Evolutionary conservation across 2,797 vertebrate species (phyloP).

Genomic region (Coccyzus lansbergi): DNA sequence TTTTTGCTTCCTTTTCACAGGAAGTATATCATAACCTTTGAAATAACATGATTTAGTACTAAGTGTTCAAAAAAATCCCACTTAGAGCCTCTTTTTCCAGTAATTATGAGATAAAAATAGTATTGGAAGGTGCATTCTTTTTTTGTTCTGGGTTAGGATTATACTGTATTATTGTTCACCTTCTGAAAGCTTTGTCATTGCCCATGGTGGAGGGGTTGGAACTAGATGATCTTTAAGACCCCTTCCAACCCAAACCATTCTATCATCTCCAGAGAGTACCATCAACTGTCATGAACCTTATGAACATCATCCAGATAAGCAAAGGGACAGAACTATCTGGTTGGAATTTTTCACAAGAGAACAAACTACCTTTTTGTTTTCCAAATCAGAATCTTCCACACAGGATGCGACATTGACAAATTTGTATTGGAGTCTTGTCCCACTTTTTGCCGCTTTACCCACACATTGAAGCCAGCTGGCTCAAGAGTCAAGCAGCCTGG

Average conservation of each 20-base stretch:
- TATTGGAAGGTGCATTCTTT: background rate
- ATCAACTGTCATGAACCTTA: background rate
- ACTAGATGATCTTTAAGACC: no score
- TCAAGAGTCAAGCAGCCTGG: conserved; percentile 13
- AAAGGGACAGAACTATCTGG: background rate
- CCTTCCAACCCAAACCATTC: no score
- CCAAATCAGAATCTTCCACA: background rate
- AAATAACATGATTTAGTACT: background rate
- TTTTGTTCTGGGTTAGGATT: background rate
- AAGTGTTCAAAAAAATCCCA: background rate
- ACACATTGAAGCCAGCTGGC: conserved; percentile 52
- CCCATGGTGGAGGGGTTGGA: no score
- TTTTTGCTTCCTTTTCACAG: background rate
- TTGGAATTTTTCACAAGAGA: background rate
- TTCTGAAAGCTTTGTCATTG: background rate
- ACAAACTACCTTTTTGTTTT: background rate
- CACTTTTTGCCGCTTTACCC: conserved; percentile 17
- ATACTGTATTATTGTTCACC: background rate
- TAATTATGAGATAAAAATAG: background rate
- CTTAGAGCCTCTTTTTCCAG: background rate
- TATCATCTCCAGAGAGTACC: background rate
- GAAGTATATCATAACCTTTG: background rate
- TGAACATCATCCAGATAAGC: background rate
- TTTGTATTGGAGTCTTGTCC: background rate
- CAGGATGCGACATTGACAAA: background rate